Evolutionary conservation across 2,888 invertebrate genomes (phyloP).

Genomic region (Erebia aethiops): DNA sequence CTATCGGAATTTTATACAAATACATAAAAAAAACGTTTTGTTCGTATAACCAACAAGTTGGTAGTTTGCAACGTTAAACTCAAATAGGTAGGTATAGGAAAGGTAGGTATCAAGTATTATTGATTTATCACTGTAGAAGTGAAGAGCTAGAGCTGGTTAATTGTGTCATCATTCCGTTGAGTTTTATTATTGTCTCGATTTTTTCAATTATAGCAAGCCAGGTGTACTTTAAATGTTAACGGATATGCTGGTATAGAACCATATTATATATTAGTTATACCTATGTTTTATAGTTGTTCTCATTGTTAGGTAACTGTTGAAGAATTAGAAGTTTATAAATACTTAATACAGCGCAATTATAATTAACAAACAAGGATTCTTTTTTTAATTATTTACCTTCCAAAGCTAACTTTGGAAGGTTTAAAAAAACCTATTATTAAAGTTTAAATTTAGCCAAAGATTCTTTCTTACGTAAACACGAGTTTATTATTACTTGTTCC

Average conservation of each 20-base stretch:
- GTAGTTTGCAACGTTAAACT: too few species aligned
- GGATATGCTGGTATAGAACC: background rate
- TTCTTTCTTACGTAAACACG: background rate
- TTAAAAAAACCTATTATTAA: background rate
- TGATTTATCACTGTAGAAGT: background rate
- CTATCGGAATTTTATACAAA: too few species aligned
- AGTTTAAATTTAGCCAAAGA: background rate
- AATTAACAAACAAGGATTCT: background rate
- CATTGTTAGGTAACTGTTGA: background rate
- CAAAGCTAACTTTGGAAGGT: background rate
- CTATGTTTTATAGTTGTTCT: too few species aligned
- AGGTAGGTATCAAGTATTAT: too few species aligned
- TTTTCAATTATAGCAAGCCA: background rate
- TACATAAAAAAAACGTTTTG: too few species aligned
- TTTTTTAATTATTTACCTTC: too few species aligned
- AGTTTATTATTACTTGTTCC: background rate
- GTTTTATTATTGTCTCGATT: background rate
- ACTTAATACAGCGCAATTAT: background rate
- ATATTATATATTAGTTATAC: background rate
- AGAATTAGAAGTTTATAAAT: too few species aligned
- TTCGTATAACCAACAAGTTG: too few species aligned
- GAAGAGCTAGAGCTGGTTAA: background rate
- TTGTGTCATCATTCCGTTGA: background rate
- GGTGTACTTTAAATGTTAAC: constrained; percentile 1
- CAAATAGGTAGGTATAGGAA: too few species aligned